Percentiles rank a stretch among this genome's conserved stretches.
phyloP scores from a whole-genome alignment of 2,113 vertebrate genomes.

The Mirounga angustirostris region DNA sequence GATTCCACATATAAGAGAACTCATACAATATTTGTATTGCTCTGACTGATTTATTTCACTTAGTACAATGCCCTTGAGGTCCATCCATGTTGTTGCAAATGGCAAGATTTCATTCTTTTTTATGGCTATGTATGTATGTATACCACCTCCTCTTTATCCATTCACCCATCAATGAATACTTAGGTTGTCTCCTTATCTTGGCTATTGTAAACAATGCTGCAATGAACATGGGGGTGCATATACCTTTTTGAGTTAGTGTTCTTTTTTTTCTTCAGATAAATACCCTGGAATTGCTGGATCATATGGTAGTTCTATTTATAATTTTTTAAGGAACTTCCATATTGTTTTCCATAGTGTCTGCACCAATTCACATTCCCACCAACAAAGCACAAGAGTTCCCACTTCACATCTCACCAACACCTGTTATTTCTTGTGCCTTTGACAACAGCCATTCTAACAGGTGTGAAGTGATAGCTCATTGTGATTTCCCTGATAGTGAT shows the following conservation, averaged over 20 bases:
- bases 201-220: background rate
- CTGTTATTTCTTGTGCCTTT: background rate
- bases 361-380: background rate
- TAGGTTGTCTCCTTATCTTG: background rate
- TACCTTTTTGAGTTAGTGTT: background rate
- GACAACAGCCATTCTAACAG: background rate
- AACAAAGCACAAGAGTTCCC: background rate
- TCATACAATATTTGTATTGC: background rate
- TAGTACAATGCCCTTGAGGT: background rate
- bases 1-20: background rate
- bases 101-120: background rate
- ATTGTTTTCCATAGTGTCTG: background rate
- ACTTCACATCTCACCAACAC: background rate
- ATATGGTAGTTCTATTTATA: background rate
- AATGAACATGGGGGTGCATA: background rate
- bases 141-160: background rate
- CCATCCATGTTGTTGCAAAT: background rate
- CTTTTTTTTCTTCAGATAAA: constrained; percentile 6
- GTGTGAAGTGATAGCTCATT: background rate
- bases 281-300: background rate
- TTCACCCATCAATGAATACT: background rate
- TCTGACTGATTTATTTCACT: background rate
- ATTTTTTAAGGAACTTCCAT: background rate
- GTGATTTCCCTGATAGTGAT: constrained; percentile 2
- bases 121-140: background rate